Conservation (phyloP, 1,140 invertebrate genomes). For the Hylaeus volcanicus region DNA sequence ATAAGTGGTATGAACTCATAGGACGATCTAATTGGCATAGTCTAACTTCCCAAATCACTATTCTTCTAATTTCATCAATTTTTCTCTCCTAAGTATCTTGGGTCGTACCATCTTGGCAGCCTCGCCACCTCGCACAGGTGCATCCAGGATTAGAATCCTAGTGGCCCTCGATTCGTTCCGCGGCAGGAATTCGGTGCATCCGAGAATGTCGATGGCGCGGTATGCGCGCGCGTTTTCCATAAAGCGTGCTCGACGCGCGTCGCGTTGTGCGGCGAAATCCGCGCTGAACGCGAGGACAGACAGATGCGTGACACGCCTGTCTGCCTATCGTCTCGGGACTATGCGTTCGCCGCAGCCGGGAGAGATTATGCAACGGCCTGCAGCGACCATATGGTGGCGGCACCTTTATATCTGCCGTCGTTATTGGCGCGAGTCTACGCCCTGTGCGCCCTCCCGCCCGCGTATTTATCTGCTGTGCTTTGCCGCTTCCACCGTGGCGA, state of each 20-base stretch:
- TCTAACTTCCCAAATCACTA: no score
- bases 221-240: constrained; percentile 29
- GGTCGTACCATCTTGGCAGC: no score
- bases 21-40: no score
- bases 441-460: constrained; percentile 47
- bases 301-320: constrained; percentile 75
- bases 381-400: constrained; percentile 73
- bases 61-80: no score
- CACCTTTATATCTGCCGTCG: constrained; percentile 72
- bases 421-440: constrained; percentile 69
- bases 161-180: background rate
- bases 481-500: constrained; percentile 33
- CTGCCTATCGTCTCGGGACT: constrained; percentile 54
- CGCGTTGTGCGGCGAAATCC: background rate
- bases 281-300: constrained; percentile 49
- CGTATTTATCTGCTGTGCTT: constrained; percentile 53
- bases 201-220: background rate
- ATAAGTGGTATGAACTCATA: no score
- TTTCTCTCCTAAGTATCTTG: no score
- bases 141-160: no score
- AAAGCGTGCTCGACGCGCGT: background rate
- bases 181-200: constrained; percentile 13
- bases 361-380: constrained; percentile 73
- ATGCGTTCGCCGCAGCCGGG: constrained; percentile 8
- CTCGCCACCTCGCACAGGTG: background rate